Conservation (phyloP, 2,888 invertebrate genomes). For the Drosophila merina region DNA sequence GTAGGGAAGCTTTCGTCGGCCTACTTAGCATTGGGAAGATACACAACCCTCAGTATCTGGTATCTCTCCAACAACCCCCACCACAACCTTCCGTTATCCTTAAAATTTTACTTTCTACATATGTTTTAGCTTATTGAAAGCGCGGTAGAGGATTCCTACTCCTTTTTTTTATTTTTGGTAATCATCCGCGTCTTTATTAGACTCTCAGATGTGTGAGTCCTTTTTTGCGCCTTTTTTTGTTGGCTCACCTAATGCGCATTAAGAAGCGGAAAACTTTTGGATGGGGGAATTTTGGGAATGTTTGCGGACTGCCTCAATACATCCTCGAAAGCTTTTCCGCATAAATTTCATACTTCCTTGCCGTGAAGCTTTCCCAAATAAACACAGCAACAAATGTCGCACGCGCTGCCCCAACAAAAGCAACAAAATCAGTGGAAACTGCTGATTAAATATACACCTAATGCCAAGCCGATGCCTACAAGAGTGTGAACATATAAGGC, state of each 20-base stretch:
- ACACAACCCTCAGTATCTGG: constrained; percentile 11
- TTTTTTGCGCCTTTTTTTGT: constrained; percentile 14
- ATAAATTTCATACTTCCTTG: constrained; percentile 48
- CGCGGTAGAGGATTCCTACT: neutral
- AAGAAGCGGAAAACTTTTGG: constrained; percentile 23
- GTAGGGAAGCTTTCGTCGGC: constrained; percentile 34
- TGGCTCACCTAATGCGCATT: constrained; percentile 47
- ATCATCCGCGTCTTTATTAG: constrained; percentile 45
- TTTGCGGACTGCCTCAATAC: constrained; percentile 47
- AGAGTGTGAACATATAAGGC: constrained; percentile 26
- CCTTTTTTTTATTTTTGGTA: neutral
- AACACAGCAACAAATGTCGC: constrained; percentile 68
- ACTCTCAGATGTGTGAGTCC: constrained; percentile 39
- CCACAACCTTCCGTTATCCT: neutral
- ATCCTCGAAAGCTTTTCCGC: constrained; percentile 65
- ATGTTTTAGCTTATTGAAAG: constrained; percentile 43
- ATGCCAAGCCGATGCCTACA: constrained; percentile 35
- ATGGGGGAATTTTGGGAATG: neutral
- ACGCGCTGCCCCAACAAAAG: constrained; percentile 52
- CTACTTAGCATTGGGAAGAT: constrained; percentile 24
- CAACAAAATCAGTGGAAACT: constrained; percentile 46
- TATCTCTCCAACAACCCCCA: neutral
- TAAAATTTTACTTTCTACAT: constrained; percentile 16
- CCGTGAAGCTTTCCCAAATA: constrained; percentile 35
- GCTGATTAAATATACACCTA: constrained; percentile 74